Conservation (phyloP, 2,113 vertebrate species). For the Chaetura pelagica region DNA sequence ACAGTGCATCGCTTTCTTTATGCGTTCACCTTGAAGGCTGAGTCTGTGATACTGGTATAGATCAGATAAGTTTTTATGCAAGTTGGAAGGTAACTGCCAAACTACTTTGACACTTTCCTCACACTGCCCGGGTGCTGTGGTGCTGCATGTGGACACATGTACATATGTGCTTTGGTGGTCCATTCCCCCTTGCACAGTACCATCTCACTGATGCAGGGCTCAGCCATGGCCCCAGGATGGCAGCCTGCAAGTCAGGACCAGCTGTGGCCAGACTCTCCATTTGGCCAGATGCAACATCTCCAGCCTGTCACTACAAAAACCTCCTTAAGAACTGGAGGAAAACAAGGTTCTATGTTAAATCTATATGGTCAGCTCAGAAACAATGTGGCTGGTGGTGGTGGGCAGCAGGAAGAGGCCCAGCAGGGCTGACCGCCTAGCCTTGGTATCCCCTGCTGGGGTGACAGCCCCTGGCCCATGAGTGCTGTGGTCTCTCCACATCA, state of each 20-base stretch:
- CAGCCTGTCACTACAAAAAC: background rate
- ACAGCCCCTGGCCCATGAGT: background rate
- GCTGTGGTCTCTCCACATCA: background rate
- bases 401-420: background rate
- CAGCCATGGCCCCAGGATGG: background rate
- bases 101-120: background rate
- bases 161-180: background rate
- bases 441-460: background rate
- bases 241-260: background rate
- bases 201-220: background rate
- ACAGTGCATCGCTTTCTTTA: background rate
- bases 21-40: background rate
- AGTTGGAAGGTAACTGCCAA: background rate
- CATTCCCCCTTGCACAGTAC: background rate
- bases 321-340: background rate
- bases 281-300: background rate
- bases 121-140: background rate
- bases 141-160: background rate
- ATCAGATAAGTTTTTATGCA: background rate
- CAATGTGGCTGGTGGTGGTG: fast-evolving
- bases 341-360: background rate
- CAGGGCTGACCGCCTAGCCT: background rate
- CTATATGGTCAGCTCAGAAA: background rate
- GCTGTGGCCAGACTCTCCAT: background rate
- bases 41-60: background rate